phyloP scores from a whole-genome alignment of 2,113 vertebrate genomes.

The Paracanthobrama guichenoti region DNA sequence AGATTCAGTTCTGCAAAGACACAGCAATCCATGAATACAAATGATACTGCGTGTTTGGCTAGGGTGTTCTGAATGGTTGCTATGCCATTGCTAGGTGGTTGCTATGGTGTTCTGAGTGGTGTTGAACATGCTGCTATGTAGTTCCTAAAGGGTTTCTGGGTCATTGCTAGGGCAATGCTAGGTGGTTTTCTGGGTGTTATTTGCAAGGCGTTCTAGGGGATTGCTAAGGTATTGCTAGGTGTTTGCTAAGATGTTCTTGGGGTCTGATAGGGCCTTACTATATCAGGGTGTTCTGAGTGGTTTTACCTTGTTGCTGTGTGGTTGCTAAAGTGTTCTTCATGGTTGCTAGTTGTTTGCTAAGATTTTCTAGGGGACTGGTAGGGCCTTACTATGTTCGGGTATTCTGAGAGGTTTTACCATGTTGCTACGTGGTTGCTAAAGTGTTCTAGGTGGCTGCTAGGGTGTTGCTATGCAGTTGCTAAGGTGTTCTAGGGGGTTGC shows the following conservation, averaged over 20 bases:
- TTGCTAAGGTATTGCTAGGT: neutral
- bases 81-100: neutral
- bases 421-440: too few relatives aligned
- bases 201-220: neutral
- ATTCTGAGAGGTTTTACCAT: neutral
- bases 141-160: too few relatives aligned
- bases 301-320: too few relatives aligned
- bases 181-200: neutral
- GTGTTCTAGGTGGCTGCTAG: too few relatives aligned
- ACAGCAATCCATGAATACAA: neutral
- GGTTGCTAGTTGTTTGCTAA: neutral
- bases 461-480: too few relatives aligned
- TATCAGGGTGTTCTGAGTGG: too few relatives aligned
- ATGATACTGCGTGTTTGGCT: neutral
- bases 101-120: neutral
- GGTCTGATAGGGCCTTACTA: neutral
- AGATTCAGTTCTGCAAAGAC: constrained; percentile 81
- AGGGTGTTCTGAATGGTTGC: neutral
- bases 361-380: too few relatives aligned
- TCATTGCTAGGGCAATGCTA: too few relatives aligned
- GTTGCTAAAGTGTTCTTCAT: neutral
- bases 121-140: too few relatives aligned
- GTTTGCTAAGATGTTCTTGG: neutral
- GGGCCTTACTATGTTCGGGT: too few relatives aligned
- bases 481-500: too few relatives aligned